Percentiles rank a stretch among this genome's conserved stretches.
Evolutionary conservation across 1,140 invertebrate species (phyloP).

Genomic region (Brachionus calyciflorus): DNA sequence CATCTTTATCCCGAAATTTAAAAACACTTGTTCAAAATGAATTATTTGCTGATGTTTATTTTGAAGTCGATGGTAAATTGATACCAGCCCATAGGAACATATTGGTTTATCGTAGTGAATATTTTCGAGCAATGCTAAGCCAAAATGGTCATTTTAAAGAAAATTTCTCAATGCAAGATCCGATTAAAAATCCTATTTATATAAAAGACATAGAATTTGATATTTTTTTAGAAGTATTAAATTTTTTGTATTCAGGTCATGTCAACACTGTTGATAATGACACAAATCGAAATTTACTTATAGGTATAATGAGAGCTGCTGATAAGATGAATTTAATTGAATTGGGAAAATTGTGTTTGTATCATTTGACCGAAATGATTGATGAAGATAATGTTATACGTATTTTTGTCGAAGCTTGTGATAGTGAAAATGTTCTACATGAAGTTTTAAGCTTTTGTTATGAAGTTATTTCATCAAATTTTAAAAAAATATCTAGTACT

Average conservation of each 20-base stretch:
- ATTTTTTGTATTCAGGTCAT: constrained; percentile 32
- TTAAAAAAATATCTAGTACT: background rate
- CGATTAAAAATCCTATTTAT: constrained; percentile 41
- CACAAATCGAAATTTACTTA: background rate
- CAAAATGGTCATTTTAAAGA: background rate
- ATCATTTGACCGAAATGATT: constrained; percentile 26
- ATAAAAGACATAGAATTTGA: constrained; percentile 27
- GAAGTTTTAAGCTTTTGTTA: background rate
- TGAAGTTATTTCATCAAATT: constrained; percentile 25
- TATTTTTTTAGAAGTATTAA: constrained; percentile 2
- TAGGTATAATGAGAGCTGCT: background rate
- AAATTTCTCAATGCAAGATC: background rate
- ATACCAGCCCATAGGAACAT: constrained; percentile 27
- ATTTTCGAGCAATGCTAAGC: constrained; percentile 32
- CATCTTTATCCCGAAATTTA: background rate
- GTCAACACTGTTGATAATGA: background rate
- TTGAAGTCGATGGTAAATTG: constrained; percentile 33
- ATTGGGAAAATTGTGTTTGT: constrained; percentile 22
- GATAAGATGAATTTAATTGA: constrained; percentile 5
- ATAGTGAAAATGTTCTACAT: background rate
- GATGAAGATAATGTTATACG: constrained; percentile 15
- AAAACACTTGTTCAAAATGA: constrained; percentile 1
- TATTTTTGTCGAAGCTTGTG: background rate
- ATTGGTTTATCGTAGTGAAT: constrained; percentile 17
- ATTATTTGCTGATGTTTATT: constrained; percentile 42